Evolutionary conservation across 2,797 vertebrate species (phyloP).

Genomic region (Semaprochilodus insignis): DNA sequence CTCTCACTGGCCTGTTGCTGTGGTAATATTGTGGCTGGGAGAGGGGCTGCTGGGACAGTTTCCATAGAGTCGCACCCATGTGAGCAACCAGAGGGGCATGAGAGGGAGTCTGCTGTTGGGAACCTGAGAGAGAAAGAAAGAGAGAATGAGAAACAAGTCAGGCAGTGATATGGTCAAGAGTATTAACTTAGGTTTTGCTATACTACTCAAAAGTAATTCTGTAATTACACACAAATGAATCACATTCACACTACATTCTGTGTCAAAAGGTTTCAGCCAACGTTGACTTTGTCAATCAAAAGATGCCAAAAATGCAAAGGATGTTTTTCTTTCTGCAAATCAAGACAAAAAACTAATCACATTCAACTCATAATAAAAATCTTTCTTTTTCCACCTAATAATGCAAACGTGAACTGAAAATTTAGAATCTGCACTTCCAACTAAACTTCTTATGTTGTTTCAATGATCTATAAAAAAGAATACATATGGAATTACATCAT

Average conservation of each 20-base stretch:
- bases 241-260: background rate
- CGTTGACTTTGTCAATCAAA: too few species aligned
- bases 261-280: too few species aligned
- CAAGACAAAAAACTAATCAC: too few species aligned
- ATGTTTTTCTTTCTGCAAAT: too few species aligned
- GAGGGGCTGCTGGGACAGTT: conserved; percentile 18
- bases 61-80: conserved; percentile 2
- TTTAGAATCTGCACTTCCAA: background rate
- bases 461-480: background rate
- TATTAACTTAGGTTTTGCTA: too few species aligned
- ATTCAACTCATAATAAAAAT: too few species aligned
- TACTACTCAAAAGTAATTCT: too few species aligned
- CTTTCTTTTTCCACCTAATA: too few species aligned
- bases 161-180: too few species aligned
- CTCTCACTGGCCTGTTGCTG: conserved; percentile 31
- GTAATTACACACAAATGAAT: too few species aligned
- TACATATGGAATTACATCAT: background rate
- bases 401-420: too few species aligned
- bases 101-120: conserved; percentile 22
- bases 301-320: too few species aligned
- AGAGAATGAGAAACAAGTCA: background rate
- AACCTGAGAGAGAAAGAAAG: conserved; percentile 54
- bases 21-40: conserved; percentile 28
- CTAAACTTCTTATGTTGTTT: background rate
- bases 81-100: conserved; percentile 15